Percentiles rank a stretch among this genome's conserved stretches.
Conservation (phyloP, 1,140 invertebrate species). For the Heliconius himera region DNA sequence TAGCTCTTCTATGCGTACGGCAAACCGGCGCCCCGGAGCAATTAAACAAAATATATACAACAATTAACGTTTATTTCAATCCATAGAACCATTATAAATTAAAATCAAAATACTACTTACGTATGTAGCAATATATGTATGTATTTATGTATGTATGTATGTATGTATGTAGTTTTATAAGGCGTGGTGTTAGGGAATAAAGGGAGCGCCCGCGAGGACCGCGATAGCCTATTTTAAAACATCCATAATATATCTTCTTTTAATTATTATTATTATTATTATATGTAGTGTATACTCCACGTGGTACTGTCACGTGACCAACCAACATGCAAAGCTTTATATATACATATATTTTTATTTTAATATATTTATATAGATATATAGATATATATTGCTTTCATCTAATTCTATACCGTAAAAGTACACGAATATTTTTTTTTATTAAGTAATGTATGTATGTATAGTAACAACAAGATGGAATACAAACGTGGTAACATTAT, state of each 20-base stretch:
- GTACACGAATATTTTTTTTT: slow-evolving; percentile 47
- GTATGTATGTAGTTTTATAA: neutral
- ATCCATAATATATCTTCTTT: slow-evolving; percentile 27
- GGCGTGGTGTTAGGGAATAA: slow-evolving; percentile 1
- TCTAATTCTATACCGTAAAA: slow-evolving; percentile 48
- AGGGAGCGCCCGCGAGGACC: slow-evolving; percentile 35
- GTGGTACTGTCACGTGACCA: slow-evolving; percentile 3
- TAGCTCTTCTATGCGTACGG: slow-evolving; percentile 50
- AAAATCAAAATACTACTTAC: slow-evolving; percentile 75
- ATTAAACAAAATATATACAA: slow-evolving; percentile 75
- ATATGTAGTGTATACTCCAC: slow-evolving; percentile 6
- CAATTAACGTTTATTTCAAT: slow-evolving; percentile 80
- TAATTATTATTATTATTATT: neutral
- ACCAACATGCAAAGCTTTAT: slow-evolving; percentile 11
- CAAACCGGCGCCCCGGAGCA: slow-evolving; percentile 43
- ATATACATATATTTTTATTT: neutral
- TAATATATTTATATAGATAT: slow-evolving; percentile 30
- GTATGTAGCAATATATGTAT: slow-evolving; percentile 61
- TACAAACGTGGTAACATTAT: slow-evolving; percentile 70
- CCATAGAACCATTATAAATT: slow-evolving; percentile 78
- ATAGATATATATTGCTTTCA: slow-evolving; percentile 40
- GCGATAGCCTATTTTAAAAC: slow-evolving; percentile 39
- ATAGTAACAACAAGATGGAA: slow-evolving; percentile 75
- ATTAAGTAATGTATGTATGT: slow-evolving; percentile 67
- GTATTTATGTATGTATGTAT: neutral